Base-by-base conservation (phyloP, 2,797 vertebrate species). In the Amniataba percoides region DNA sequence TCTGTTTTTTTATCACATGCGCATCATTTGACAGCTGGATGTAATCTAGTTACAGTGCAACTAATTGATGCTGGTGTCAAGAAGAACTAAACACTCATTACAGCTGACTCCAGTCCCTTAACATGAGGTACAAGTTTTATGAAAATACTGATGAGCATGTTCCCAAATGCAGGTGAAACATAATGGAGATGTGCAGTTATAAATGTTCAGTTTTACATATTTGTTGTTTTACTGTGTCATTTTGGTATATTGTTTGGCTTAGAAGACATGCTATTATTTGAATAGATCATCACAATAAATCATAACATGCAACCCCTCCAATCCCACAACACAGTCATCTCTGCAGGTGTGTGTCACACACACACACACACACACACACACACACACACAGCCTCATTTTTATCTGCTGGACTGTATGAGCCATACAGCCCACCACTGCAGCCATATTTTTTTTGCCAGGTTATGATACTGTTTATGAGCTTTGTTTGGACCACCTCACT, bases 401-500 rank as follows among this genome's bases (percentile, higher is more conserved):
- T 39, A 74, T 75, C 45, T 60, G 18, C 36, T 55, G 9, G 31
- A 49, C 70, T 85, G 75, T 71, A 73, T 82, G 66, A 74, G 58
- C 65, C 65, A n/a, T 39, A 9, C 43, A 40, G 60, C 61, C 31
- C 69, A 63, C 52, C 48, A 36, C 46, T 65, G 53, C 51, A 63
- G 70, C 34, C 56, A 69, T 74, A 69, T 77, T 56, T 72, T 31
- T 31, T 57, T 56, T 65, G 18, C 46, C 56, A 51, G 31, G 60
- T 72, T 76, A 63, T 74, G 23, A 43, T 62, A 51, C 65, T 73
- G 60, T 82, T 77, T 69, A 82, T 60, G 34, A 74, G 42, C 53
- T 83, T 70, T 83, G 55, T 71, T 67, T 68, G 34, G 48, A 69
- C 66, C 70, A 60, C n/a, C n/a, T n/a, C n/a, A n/a, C n/a, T n/a